Conservation (phyloP, 2,888 invertebrate species). For the Chydorus sphaericus region DNA sequence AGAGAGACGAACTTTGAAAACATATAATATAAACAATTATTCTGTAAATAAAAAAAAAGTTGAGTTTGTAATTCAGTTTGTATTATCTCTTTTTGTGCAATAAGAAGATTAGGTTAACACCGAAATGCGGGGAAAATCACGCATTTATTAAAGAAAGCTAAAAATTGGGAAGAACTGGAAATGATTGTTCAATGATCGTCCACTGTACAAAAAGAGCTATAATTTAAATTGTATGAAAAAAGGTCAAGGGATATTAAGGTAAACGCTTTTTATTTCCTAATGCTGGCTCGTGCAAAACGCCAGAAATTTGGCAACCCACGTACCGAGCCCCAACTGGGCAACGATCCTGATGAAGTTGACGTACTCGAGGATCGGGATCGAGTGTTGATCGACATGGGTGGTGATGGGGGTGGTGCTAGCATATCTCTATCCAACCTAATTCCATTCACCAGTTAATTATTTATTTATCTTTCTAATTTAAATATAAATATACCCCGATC, state of each 20-base stretch:
- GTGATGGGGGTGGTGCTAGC: constrained; percentile 3
- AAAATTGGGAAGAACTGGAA: background rate
- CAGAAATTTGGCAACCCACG: constrained; percentile 1
- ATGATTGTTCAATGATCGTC: background rate
- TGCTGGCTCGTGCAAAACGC: background rate
- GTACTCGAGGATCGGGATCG: constrained; percentile 8
- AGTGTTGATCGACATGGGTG: background rate
- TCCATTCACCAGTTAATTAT: background rate
- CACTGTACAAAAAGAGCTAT: background rate
- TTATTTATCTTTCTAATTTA: background rate
- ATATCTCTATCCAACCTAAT: background rate
- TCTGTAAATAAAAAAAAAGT: background rate
- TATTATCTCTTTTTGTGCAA: too few species aligned
- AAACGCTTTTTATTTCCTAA: background rate
- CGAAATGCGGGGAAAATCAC: too few species aligned
- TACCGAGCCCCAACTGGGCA: constrained; percentile 11
- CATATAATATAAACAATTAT: background rate
- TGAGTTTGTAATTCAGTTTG: too few species aligned
- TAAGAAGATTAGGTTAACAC: too few species aligned
- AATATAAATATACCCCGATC: background rate
- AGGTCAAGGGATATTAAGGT: background rate
- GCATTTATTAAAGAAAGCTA: too few species aligned
- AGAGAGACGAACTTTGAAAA: background rate
- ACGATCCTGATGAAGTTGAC: constrained; percentile 8
- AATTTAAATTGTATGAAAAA: too few species aligned